Conservation (phyloP, 1,140 invertebrate species). For the Bacillus rossius region DNA sequence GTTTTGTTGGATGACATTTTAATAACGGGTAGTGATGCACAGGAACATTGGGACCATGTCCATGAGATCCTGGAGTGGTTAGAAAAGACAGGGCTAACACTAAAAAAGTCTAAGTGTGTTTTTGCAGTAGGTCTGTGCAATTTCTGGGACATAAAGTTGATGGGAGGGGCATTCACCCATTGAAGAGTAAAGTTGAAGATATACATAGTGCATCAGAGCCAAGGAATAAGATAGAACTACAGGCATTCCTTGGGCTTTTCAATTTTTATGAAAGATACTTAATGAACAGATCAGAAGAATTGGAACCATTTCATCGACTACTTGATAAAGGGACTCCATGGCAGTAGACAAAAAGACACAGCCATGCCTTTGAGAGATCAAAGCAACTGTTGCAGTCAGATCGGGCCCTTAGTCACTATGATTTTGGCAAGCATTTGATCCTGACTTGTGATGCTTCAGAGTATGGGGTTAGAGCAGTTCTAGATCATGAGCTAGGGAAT, state of each 20-base stretch:
- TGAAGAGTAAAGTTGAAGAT: conserved; percentile 13
- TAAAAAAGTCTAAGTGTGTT: conserved; percentile 20
- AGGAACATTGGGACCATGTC: conserved; percentile 11
- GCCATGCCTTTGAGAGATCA: conserved; percentile 28
- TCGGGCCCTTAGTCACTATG: conserved; percentile 28
- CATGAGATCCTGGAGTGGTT: conserved; percentile 13
- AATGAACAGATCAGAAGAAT: conserved; percentile 24
- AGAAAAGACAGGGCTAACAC: conserved; percentile 9
- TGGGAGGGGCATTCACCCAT: conserved; percentile 12
- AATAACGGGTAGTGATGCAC: conserved; percentile 2
- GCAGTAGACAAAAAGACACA: conserved; percentile 28
- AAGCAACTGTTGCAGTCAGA: conserved; percentile 10
- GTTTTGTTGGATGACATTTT: conserved; percentile 21
- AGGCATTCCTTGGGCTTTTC: conserved; percentile 2
- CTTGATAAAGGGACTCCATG: conserved; percentile 25
- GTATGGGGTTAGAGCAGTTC: conserved; percentile 33
- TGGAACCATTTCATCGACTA: conserved; percentile 25
- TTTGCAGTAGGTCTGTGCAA: conserved; percentile 16
- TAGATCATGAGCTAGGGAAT: too few species aligned
- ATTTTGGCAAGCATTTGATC: conserved; percentile 25
- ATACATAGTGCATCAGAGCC: conserved; percentile 6
- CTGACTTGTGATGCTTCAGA: conserved; percentile 33
- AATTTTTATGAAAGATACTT: conserved; percentile 7
- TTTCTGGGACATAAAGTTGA: conserved; percentile 19
- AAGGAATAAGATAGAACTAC: not conserved